Percentiles rank a stretch among this genome's conserved stretches.
Conservation (phyloP, 2,888 invertebrate genomes). For the Exocentrus adspersus region DNA sequence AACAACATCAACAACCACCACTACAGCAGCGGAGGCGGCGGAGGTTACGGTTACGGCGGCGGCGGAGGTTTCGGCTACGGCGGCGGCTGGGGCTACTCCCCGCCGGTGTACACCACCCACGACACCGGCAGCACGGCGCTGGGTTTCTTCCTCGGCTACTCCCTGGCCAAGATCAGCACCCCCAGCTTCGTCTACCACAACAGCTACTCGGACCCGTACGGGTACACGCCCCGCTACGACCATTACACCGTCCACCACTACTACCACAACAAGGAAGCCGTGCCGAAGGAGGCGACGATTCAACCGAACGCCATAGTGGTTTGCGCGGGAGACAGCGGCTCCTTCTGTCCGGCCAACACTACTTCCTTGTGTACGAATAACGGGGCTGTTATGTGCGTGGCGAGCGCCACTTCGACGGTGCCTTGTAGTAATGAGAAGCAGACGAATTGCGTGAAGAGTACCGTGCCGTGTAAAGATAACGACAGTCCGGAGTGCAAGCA, state of each 20-base stretch:
- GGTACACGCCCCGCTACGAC: constrained; percentile 53
- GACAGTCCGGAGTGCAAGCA: constrained; percentile 53
- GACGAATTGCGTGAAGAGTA: constrained; percentile 55
- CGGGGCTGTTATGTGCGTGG: constrained; percentile 61
- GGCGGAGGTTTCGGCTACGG: constrained; percentile 32
- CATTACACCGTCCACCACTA: constrained; percentile 60
- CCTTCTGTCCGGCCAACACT: constrained; percentile 58
- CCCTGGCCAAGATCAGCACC: constrained; percentile 51
- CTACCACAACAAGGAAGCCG: constrained; percentile 54
- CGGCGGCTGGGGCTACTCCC: constrained; percentile 25
- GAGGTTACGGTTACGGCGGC: no score
- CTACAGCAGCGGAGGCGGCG: no score
- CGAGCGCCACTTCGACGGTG: constrained; percentile 54
- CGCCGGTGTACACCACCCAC: constrained; percentile 40
- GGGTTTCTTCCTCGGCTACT: constrained; percentile 56
- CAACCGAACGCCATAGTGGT: constrained; percentile 56
- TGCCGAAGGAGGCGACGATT: constrained; percentile 54
- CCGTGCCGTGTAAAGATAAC: constrained; percentile 56
- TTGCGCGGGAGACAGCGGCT: constrained; percentile 57
- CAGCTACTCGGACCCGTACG: constrained; percentile 39
- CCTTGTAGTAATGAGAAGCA: constrained; percentile 54
- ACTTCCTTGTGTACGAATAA: constrained; percentile 59
- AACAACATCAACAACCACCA: constrained; percentile 52
- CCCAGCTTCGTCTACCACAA: constrained; percentile 51
- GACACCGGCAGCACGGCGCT: constrained; percentile 54